Evolutionary conservation across 1,140 invertebrate species (phyloP), one percentile per base, ranked within the genome.

Genomic region (Myzus persicae): DNA sequence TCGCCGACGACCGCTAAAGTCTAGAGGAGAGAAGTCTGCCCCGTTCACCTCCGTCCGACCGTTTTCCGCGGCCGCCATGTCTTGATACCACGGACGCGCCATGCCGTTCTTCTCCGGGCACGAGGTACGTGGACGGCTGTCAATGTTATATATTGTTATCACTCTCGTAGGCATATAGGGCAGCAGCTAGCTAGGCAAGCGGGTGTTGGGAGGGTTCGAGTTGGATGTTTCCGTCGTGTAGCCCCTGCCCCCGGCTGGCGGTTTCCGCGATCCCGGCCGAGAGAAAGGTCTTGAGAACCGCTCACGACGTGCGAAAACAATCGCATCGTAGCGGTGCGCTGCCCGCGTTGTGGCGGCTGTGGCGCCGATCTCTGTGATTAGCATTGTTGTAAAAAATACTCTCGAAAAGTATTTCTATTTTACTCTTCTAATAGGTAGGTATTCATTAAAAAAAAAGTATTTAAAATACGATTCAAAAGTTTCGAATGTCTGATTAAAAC

Each of bases 41-140:
- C 48, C 24, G n/a, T n/a, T n/a, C 4, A 31, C 42, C 36, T 36
- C 88, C 76, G 36, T 24, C n/a, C 36, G 76, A 38, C 36, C 76
- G 76, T 82, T 82, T 82, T 82, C 36, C 40, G 84, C 46, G 9
- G 36, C n/a, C 20, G 88, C 36, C 51, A 67, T 59, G 51, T 20
- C 38, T 40, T 42, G 89, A 90, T 42, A 90, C 54, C 31, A 40
- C 59, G 4, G 36, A 38, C 48, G 24, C 51, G 51, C 48, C 51
- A 90, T 90, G 89, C 89, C 51, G 51, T 90, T 90, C 38, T 90
- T 90, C 38, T 90, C 51, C 31, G 42, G 38, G 22, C 89, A 31
- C 38, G 42, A 90, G 51, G 89, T 90, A 67, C 89, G 89, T 51
- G 36, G 18, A n/a, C 20, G 2, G 48, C n/a, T 31, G 3, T 18